Conservation (phyloP, 1,140 invertebrate species). For the Eulimnadia texana region DNA sequence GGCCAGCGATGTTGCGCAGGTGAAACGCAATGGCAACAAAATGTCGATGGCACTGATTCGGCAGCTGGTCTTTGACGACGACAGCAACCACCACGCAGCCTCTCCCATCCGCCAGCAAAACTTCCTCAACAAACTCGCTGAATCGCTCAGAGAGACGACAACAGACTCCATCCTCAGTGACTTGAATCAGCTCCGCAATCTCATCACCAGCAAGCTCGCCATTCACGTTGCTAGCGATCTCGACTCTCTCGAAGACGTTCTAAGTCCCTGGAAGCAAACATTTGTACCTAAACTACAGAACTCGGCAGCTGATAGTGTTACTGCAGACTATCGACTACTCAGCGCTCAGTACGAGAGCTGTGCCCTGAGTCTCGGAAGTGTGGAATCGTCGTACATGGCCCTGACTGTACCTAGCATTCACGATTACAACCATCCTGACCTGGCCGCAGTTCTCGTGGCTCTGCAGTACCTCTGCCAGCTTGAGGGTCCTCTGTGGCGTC, state of each 20-base stretch:
- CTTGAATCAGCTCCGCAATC: conserved; percentile 42
- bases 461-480: conserved; percentile 74
- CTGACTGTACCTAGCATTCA: conserved; percentile 48
- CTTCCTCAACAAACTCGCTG: conserved; percentile 51
- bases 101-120: conserved; percentile 58
- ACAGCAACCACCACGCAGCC: conserved; percentile 52
- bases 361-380: conserved; percentile 62
- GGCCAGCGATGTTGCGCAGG: conserved; percentile 54
- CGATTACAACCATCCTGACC: conserved; percentile 45
- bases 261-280: neutral
- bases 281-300: neutral
- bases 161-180: conserved; percentile 35
- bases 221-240: conserved; percentile 59
- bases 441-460: conserved; percentile 57
- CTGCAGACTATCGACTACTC: neutral
- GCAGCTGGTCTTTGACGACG: conserved; percentile 44
- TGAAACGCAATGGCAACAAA: conserved; percentile 45
- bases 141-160: conserved; percentile 32
- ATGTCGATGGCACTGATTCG: conserved; percentile 45
- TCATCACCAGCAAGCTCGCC: conserved; percentile 44
- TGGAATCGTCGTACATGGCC: conserved; percentile 60
- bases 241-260: conserved; percentile 32
- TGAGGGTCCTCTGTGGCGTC: conserved; percentile 77
- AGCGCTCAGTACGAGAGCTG: conserved; percentile 28
- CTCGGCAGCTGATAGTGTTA: neutral